Evolutionary conservation across 2,113 vertebrate genomes (phyloP).

Genomic region (Melanostigma gelatinosum): DNA sequence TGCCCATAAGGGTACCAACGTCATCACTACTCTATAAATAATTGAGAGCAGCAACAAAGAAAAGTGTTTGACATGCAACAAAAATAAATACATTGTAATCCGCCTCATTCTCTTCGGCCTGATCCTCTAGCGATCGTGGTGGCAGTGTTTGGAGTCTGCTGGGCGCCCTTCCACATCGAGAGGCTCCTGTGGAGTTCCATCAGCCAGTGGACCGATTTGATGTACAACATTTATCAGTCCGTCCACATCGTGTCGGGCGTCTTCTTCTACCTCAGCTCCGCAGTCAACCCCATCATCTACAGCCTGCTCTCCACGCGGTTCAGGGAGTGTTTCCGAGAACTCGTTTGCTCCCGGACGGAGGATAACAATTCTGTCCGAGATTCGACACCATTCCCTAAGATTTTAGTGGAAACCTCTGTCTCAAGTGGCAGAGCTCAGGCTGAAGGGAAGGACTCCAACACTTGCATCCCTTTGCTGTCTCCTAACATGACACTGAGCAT

Average conservation of each 20-base stretch:
- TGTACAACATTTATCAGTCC: slow-evolving; percentile 81
- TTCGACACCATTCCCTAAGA: slow-evolving; percentile 71
- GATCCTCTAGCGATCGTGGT: slow-evolving; percentile 72
- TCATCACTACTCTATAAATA: neutral
- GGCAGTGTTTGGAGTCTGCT: slow-evolving; percentile 79
- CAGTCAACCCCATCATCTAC: slow-evolving; percentile 83
- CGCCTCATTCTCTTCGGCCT: slow-evolving; percentile 10
- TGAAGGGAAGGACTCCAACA: slow-evolving; percentile 31
- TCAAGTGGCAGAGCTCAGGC: slow-evolving; percentile 40
- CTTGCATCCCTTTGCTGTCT: slow-evolving; percentile 49
- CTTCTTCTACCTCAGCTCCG: slow-evolving; percentile 84
- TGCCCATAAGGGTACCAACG: too few relatives aligned
- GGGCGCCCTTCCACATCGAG: slow-evolving; percentile 83
- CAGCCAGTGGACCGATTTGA: slow-evolving; percentile 81
- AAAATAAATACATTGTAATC: neutral
- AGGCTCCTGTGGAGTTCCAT: slow-evolving; percentile 83
- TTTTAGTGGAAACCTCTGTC: slow-evolving; percentile 46
- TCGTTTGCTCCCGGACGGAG: slow-evolving; percentile 68
- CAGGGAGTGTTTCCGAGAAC: slow-evolving; percentile 77
- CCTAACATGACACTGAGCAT: slow-evolving; percentile 36
- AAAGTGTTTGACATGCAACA: neutral
- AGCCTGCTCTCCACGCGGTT: slow-evolving; percentile 84
- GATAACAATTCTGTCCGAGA: slow-evolving; percentile 65
- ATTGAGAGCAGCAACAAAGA: neutral
- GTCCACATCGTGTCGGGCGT: slow-evolving; percentile 84